Evolutionary conservation across 2,113 vertebrate genomes (phyloP).

Genomic region (Cygnus buccinator): DNA sequence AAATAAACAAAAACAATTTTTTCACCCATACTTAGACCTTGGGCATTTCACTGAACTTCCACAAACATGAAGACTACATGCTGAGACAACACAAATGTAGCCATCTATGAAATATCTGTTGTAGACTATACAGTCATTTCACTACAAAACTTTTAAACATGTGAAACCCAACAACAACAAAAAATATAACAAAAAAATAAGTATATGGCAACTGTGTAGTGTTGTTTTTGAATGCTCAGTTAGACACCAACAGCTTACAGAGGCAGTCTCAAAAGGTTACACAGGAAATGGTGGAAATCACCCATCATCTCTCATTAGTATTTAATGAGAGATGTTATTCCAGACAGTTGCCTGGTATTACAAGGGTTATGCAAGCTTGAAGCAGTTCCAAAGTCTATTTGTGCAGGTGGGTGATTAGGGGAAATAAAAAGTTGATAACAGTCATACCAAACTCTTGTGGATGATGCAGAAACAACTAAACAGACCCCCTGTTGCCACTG

Average conservation of each 20-base stretch:
- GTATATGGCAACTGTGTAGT: neutral
- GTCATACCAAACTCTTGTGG: slow-evolving; percentile 8
- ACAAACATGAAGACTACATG: neutral
- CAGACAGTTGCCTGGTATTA: slow-evolving; percentile 54
- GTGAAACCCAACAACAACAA: neutral
- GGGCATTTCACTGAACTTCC: neutral
- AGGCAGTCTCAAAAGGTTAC: slow-evolving; percentile 45
- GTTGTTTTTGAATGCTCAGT: slow-evolving; percentile 42
- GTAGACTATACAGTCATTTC: neutral
- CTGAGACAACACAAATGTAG: neutral
- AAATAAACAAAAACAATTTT: slow-evolving; percentile 14
- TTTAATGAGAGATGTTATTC: slow-evolving; percentile 65
- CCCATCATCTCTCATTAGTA: slow-evolving; percentile 59
- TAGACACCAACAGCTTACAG: slow-evolving; percentile 56
- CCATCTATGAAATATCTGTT: neutral
- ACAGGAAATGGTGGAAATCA: slow-evolving; percentile 60
- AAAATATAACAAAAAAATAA: neutral
- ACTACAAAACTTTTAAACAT: neutral
- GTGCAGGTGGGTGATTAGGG: slow-evolving; percentile 66
- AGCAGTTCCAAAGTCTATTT: slow-evolving; percentile 59
- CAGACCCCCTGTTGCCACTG: slow-evolving; percentile 30
- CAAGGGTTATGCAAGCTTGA: slow-evolving; percentile 54
- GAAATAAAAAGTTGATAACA: slow-evolving; percentile 52
- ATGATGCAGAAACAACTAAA: slow-evolving; percentile 54
- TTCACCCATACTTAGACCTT: neutral